Conservation (phyloP, 2,113 vertebrate species). For the Peromyscus maniculatus region DNA sequence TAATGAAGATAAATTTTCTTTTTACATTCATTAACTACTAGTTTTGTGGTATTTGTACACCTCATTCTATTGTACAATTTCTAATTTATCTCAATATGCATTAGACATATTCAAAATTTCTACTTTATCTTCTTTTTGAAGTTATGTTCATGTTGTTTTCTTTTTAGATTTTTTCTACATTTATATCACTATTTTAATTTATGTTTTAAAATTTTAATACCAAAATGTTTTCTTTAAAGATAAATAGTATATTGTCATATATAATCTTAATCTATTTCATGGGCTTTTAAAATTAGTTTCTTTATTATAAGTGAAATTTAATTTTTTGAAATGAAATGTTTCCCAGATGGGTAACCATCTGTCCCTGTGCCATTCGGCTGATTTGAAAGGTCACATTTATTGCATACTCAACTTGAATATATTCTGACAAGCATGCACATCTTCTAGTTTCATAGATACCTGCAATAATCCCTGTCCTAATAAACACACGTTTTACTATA, state of each 20-base stretch:
- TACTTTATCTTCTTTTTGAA: neutral
- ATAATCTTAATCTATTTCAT: neutral
- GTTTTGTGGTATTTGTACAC: neutral
- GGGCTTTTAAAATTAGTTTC: neutral
- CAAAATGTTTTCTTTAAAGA: neutral
- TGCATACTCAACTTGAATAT: neutral
- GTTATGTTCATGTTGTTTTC: neutral
- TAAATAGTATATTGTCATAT: neutral
- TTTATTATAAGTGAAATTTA: neutral
- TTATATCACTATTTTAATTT: neutral
- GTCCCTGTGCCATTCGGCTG: neutral
- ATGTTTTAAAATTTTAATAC: neutral
- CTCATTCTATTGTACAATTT: neutral
- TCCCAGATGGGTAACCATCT: conserved; percentile 22
- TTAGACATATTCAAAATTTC: neutral
- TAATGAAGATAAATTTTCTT: neutral
- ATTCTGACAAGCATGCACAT: neutral
- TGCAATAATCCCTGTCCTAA: neutral
- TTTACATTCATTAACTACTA: neutral
- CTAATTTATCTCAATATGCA: neutral
- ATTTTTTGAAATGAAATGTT: neutral
- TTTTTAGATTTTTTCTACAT: neutral
- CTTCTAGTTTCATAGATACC: neutral
- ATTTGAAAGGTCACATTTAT: conserved; percentile 34
- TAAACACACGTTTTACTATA: neutral